Evolutionary conservation across 2,888 invertebrate genomes (phyloP).

Genomic region (Cerceris ruficornis): DNA sequence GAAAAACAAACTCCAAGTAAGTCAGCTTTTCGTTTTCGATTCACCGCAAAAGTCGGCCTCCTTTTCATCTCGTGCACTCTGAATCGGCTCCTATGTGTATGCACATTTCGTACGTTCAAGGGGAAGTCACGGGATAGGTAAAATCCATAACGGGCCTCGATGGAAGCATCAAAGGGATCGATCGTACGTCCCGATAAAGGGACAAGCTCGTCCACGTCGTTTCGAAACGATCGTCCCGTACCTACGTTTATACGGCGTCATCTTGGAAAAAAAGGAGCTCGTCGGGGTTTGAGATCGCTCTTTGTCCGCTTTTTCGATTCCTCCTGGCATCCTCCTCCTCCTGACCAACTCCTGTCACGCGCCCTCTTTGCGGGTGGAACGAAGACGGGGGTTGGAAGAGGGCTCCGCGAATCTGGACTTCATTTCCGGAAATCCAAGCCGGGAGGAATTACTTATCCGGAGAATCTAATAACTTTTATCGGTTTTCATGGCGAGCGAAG

Average conservation of each 20-base stretch:
- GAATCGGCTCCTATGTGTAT: not conserved
- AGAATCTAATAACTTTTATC: conserved; percentile 64
- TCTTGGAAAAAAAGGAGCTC: not conserved
- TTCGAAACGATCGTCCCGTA: not conserved
- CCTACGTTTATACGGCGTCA: not conserved
- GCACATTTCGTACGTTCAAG: not conserved
- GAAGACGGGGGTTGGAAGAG: not conserved
- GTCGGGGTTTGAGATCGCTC: not conserved
- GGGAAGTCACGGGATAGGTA: not conserved
- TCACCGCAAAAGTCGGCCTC: too few species aligned
- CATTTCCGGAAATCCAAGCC: conserved; percentile 44
- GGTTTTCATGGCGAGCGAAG: conserved; percentile 38
- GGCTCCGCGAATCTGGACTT: conserved; percentile 33
- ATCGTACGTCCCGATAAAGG: conserved; percentile 15
- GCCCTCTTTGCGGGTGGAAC: conserved; percentile 20
- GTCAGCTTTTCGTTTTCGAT: too few species aligned
- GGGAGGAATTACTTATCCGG: conserved; percentile 50
- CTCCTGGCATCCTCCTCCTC: conserved; percentile 1
- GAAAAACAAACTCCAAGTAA: too few species aligned
- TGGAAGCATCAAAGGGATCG: conserved; percentile 25
- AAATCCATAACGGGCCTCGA: conserved; percentile 8
- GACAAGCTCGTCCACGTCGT: not conserved
- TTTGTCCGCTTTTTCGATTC: conserved; percentile 10
- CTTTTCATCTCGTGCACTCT: not conserved
- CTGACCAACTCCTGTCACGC: not conserved